phyloP scores from a whole-genome alignment of 1,140 invertebrate genomes.

The Apis laboriosa region DNA sequence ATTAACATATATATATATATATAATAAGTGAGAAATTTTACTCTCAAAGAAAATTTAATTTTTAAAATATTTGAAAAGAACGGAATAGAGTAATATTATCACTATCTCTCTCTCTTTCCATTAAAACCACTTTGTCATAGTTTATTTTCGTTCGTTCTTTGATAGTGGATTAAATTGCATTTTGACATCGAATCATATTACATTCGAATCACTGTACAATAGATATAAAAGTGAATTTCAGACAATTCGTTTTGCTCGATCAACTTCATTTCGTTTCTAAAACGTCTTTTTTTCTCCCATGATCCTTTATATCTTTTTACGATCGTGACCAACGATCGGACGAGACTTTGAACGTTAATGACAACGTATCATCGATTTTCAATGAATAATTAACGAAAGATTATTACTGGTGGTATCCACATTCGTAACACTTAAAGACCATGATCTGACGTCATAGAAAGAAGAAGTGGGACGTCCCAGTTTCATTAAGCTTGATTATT shows the following conservation, averaged over 20 bases:
- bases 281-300: neutral
- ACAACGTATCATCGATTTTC: neutral
- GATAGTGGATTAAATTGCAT: neutral
- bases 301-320: neutral
- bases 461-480: neutral
- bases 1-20: too few relatives aligned
- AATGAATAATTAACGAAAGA: constrained; percentile 22
- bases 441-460: constrained; percentile 6
- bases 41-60: too few relatives aligned
- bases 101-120: too few relatives aligned
- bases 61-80: too few relatives aligned
- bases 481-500: constrained; percentile 12
- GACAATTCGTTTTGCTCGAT: neutral
- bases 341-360: neutral
- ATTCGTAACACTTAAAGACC: neutral
- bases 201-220: neutral
- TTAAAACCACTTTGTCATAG: too few relatives aligned
- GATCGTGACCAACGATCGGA: too few relatives aligned
- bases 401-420: neutral
- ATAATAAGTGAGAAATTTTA: too few relatives aligned
- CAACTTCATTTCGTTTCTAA: neutral
- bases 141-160: neutral
- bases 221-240: neutral
- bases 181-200: neutral
- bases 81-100: too few relatives aligned